A percentile compares a stretch with the other conserved stretches of the same genome.
Conservation (phyloP, 1,140 invertebrate species). For the Leptestheria dahalacensis region DNA sequence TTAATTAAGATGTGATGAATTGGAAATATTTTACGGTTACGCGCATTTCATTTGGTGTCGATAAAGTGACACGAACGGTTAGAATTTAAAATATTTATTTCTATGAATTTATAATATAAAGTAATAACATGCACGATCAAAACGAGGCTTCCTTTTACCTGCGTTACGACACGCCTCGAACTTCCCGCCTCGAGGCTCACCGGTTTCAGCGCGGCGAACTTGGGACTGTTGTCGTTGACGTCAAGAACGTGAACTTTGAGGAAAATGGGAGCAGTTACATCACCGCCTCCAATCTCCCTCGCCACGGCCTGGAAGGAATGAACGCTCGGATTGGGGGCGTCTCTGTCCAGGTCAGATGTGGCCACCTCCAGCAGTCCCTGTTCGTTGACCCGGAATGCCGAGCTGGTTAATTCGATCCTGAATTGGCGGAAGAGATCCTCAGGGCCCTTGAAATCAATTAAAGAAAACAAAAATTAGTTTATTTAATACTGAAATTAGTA, state of each 20-base stretch:
- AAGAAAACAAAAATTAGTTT: constrained; percentile 15
- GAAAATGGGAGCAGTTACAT: constrained; percentile 61
- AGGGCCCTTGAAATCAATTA: constrained; percentile 31
- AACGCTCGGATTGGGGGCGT: constrained; percentile 66
- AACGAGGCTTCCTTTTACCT: constrained; percentile 30
- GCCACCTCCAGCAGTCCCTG: constrained; percentile 52
- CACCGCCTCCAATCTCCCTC: constrained; percentile 54
- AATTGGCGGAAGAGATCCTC: constrained; percentile 57
- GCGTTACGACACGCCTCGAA: constrained; percentile 52
- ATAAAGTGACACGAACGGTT: background rate
- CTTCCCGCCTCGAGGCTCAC: constrained; percentile 67
- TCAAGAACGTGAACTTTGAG: constrained; percentile 61
- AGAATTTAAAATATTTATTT: background rate
- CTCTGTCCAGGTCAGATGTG: constrained; percentile 66
- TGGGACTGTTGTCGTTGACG: constrained; percentile 69
- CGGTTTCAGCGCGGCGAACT: constrained; percentile 54
- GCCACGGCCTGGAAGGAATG: constrained; percentile 68
- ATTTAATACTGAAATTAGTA: too few species aligned
- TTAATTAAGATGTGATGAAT: too few species aligned
- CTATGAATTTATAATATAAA: too few species aligned
- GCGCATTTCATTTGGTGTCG: too few species aligned
- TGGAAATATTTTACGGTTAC: background rate
- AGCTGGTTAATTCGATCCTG: constrained; percentile 66
- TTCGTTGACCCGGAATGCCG: constrained; percentile 60
- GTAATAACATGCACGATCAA: background rate